These are phyloP conservation scores for Aquatica leii DNA, from an alignment of 2,888 invertebrate genomes.

Conservation along the genomic window DNA sequence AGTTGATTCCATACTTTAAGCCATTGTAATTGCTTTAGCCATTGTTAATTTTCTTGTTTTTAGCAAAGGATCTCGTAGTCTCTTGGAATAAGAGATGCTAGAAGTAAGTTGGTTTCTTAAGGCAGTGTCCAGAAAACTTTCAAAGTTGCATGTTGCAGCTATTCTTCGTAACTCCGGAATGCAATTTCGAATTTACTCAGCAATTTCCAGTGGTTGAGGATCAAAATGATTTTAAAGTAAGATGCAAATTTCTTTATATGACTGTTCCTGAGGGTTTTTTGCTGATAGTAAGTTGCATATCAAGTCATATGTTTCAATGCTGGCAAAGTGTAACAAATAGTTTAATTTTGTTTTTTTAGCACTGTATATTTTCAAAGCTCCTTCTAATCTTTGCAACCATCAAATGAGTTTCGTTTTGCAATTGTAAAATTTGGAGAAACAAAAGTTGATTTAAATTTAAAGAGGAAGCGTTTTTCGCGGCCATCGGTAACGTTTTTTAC, in stretches of 20 bases:
- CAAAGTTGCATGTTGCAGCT: conserved; percentile 20
- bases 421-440: no score
- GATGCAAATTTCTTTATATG: no score
- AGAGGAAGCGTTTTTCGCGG: no score
- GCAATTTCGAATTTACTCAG: conserved; percentile 1
- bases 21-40: not conserved
- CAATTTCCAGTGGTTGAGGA: conserved; percentile 16
- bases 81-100: no score
- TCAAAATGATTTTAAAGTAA: conserved; percentile 15
- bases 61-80: no score
- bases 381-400: no score
- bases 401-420: no score
- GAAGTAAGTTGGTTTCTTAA: conserved; percentile 15
- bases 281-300: conserved; percentile 4
- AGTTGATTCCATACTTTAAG: not conserved
- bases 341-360: not conserved
- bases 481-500: no score
- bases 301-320: not conserved
- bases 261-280: not conserved
- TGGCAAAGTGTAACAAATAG: conserved; percentile 3
- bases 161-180: conserved; percentile 10
- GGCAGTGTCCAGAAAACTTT: conserved; percentile 8
- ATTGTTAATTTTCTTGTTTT: no score
- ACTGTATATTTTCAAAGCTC: no score
- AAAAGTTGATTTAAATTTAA: no score